Conservation (phyloP, 2,797 vertebrate genomes). For the Chaetodon trifasciatus region DNA sequence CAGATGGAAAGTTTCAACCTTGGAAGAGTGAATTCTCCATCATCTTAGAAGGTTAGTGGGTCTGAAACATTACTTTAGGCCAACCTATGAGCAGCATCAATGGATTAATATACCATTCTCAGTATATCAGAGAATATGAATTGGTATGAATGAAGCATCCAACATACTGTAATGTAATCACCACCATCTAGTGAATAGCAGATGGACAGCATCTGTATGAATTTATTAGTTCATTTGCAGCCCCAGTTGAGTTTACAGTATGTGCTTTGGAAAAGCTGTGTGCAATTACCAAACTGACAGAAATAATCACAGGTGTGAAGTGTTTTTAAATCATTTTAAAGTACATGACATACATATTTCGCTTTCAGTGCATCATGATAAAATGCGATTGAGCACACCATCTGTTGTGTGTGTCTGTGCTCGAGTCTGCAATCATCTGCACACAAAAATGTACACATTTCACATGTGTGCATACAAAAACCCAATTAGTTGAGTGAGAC, state of each 20-base stretch:
- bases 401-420: conserved; percentile 51
- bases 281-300: conserved; percentile 59
- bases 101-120: conserved; percentile 15
- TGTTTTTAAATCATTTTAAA: conserved; percentile 61
- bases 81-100: conserved; percentile 7
- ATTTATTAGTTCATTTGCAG: conserved; percentile 53
- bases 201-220: conserved; percentile 62
- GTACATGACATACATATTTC: conserved; percentile 53
- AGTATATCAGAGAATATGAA: background rate
- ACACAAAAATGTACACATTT: conserved; percentile 41
- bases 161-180: conserved; percentile 32
- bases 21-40: background rate
- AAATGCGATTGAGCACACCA: conserved; percentile 63
- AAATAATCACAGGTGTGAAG: conserved; percentile 68
- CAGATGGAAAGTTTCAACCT: conserved; percentile 27
- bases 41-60: conserved; percentile 18
- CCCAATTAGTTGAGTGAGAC: conserved; percentile 68
- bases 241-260: conserved; percentile 22
- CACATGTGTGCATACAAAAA: conserved; percentile 59
- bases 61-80: conserved; percentile 14
- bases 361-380: conserved; percentile 45
- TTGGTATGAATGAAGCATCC: conserved; percentile 16
- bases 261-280: conserved; percentile 48
- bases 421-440: conserved; percentile 5
- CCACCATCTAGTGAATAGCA: conserved; percentile 41